Evolutionary conservation across 2,888 invertebrate species (phyloP).

Genomic region (Epistrophe grossulariae): DNA sequence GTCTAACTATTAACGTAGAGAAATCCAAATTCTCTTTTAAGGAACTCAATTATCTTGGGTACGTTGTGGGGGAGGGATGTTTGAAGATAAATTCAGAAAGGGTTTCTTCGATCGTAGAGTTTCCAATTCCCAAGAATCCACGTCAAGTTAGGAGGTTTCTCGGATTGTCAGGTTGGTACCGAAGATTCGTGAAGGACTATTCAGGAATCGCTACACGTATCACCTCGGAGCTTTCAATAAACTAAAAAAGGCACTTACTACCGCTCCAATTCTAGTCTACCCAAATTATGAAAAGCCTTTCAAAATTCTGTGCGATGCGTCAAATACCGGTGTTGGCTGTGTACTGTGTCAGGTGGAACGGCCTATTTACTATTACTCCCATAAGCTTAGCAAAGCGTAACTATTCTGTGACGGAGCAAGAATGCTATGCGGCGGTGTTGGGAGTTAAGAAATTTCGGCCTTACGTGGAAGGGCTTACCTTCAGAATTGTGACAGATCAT

Average conservation of each 20-base stretch:
- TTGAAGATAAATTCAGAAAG: background rate
- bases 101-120: background rate
- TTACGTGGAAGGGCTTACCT: constrained; percentile 6
- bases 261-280: no score
- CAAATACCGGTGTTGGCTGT: background rate
- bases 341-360: constrained; percentile 1
- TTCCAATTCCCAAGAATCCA: background rate
- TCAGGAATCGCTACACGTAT: no score
- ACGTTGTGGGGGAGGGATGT: background rate
- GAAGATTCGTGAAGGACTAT: no score
- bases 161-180: no score
- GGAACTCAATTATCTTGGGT: no score
- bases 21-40: no score
- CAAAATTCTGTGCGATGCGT: constrained; percentile 2
- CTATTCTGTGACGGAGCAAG: background rate
- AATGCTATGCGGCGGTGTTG: constrained; percentile 2
- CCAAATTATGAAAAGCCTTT: background rate
- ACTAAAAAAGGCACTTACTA: no score
- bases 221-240: no score
- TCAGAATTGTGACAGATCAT: background rate
- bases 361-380: constrained; percentile 5
- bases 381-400: background rate
- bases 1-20: background rate
- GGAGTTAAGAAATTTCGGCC: constrained; percentile 2
- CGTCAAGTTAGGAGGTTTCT: background rate